Base-by-base conservation (phyloP, 2,797 vertebrate species). In the Thamnophis elegans region DNA sequence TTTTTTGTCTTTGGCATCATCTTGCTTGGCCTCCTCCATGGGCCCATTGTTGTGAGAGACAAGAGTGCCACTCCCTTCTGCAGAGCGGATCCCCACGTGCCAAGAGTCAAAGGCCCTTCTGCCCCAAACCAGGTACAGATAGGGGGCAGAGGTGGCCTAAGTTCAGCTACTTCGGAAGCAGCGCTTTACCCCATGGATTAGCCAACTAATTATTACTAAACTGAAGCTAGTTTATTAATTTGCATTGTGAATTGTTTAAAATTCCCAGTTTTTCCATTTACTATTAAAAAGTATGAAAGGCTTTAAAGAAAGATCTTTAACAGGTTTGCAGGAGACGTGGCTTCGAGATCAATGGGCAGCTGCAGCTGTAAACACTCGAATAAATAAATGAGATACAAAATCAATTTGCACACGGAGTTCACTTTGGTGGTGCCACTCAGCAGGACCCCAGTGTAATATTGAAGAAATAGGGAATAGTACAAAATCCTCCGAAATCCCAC, bases 311-410 rank as follows among this genome's bases (percentile, higher is more conserved):
- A 89, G 62, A 56, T 0, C 13, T 89, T 89, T 89, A 89, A 0
- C 55, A 20, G 3, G 47, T 92, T 10, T 65, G 8, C 11, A 1
- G 32, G 9, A 0, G 58, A 5, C 10, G 87, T 1, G 58, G 0
- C 90, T 36, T 13, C 62, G 89, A 82, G 3, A 55, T 65, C 54
- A 86, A 5, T 0, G 2, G 13, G 10, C 14, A 92, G 85, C 1
- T 0, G 36, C 36, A 42, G 73, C 85, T 62, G 13, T 10, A 91
- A 51, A 36, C 58, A 26, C 8, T 92, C 2, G 92, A n/a, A 0
- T 4, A 90, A 0, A 36, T 90, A 14, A 90, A 93, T 87, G 32
- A 85, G 55, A 7, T 54, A 65, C 8, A n/a, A 87, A 36, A 25
- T n/a, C 55, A 87, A 58, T 55, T 14, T 32, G 47, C 55, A 65